Conservation (phyloP, 2,888 invertebrate genomes). For the Heterodera filipjevi region DNA sequence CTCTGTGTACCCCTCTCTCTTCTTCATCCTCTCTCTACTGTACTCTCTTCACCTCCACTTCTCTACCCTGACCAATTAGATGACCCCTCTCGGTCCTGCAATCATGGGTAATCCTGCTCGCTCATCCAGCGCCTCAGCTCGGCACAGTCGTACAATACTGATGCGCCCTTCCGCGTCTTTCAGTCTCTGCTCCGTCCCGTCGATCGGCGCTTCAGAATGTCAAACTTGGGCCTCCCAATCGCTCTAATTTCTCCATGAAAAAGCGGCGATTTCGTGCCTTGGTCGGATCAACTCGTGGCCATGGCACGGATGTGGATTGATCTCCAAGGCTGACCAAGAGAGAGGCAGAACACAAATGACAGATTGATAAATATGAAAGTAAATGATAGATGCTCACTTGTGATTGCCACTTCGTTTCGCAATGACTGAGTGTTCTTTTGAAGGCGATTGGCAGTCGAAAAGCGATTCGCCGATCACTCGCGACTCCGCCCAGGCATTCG, state of each 20-base stretch:
- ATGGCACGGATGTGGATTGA: constrained; percentile 86
- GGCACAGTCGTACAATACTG: constrained; percentile 96
- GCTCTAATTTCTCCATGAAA: constrained; percentile 80
- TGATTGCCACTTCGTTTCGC: constrained; percentile 87
- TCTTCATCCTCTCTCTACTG: neutral
- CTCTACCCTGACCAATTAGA: neutral
- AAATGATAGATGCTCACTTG: neutral
- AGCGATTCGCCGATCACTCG: constrained; percentile 92
- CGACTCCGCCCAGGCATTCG: constrained; percentile 77
- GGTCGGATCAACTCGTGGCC: constrained; percentile 91
- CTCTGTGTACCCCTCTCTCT: no score
- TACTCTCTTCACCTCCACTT: neutral
- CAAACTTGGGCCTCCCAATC: constrained; percentile 87
- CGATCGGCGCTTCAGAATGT: constrained; percentile 90
- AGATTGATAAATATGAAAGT: neutral
- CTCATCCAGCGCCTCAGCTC: constrained; percentile 99
- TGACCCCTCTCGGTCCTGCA: constrained; percentile 90
- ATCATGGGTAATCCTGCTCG: constrained; percentile 99
- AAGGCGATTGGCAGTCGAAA: constrained; percentile 93
- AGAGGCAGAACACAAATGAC: neutral
- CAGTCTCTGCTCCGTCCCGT: constrained; percentile 76
- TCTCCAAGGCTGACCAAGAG: constrained; percentile 78
- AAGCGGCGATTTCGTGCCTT: constrained; percentile 89
- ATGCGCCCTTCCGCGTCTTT: constrained; percentile 64
- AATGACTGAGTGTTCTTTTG: constrained; percentile 96